Evolutionary conservation across 2,888 invertebrate genomes (phyloP).

Genomic region (Hydropsyche betteni): DNA sequence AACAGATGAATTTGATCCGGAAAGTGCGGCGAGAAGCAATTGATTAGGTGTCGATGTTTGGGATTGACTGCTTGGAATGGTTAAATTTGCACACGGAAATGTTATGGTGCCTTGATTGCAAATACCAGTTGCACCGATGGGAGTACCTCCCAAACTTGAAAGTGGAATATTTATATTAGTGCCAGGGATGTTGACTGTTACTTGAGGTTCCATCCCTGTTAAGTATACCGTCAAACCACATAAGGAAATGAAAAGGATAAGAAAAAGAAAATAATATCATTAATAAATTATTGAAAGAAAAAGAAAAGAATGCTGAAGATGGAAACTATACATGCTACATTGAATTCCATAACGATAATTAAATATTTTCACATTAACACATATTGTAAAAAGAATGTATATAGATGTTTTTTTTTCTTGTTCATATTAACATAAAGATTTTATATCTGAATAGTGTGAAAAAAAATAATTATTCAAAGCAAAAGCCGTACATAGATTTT

Average conservation of each 20-base stretch:
- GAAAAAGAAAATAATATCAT: conserved; percentile 50
- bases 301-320: conserved; percentile 33
- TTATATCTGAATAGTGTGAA: no score
- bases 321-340: conserved; percentile 18
- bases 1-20: conserved; percentile 39
- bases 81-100: conserved; percentile 67
- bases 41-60: conserved; percentile 5
- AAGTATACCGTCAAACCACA: conserved; percentile 38
- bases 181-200: conserved; percentile 70
- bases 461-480: conserved; percentile 6
- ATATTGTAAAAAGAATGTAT: no score
- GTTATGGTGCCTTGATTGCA: conserved; percentile 63
- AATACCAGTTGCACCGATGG: conserved; percentile 46
- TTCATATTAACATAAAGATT: no score
- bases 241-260: conserved; percentile 45
- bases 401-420: no score
- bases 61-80: conserved; percentile 59
- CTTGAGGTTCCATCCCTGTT: conserved; percentile 58
- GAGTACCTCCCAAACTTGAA: conserved; percentile 59
- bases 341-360: neutral
- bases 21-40: neutral
- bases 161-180: conserved; percentile 71
- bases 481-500: conserved; percentile 8
- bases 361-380: no score
- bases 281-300: conserved; percentile 46